Percentiles rank a stretch among this genome's conserved stretches.
Evolutionary conservation across 2,888 invertebrate species (phyloP).

Genomic region (Therioaphis trifolii): DNA sequence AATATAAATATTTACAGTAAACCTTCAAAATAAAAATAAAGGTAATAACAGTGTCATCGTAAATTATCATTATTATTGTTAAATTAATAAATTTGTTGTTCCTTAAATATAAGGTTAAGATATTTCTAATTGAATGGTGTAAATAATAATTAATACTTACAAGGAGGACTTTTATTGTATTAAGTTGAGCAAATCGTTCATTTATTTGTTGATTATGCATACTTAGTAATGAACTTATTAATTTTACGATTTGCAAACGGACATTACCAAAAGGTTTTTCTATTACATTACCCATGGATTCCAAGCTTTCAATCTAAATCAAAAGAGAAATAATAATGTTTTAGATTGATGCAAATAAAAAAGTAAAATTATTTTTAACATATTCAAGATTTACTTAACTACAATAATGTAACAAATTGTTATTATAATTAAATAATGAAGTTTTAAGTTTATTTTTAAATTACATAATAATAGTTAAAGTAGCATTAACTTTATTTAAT

Average conservation of each 20-base stretch:
- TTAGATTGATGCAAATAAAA: neutral
- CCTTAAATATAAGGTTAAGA: too few relatives aligned
- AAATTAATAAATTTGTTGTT: too few relatives aligned
- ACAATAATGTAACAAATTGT: too few relatives aligned
- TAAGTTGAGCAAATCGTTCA: slow-evolving; percentile 74
- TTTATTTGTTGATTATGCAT: slow-evolving; percentile 80
- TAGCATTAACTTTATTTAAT: neutral
- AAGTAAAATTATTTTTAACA: neutral
- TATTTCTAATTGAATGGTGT: neutral
- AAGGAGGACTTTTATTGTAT: slow-evolving; percentile 68
- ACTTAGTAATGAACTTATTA: slow-evolving; percentile 81
- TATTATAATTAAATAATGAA: neutral
- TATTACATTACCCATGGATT: slow-evolving; percentile 69
- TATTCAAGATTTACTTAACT: neutral
- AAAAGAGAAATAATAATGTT: slow-evolving; percentile 3
- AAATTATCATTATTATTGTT: too few relatives aligned
- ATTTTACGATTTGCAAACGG: slow-evolving; percentile 82
- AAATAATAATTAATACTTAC: slow-evolving; percentile 69
- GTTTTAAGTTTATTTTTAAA: neutral
- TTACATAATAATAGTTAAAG: neutral
- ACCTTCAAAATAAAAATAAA: too few relatives aligned
- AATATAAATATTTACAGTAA: too few relatives aligned
- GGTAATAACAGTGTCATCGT: too few relatives aligned
- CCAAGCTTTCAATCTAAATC: slow-evolving; percentile 52
- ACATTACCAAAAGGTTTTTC: slow-evolving; percentile 83